phyloP scores from a whole-genome alignment of 2,113 vertebrate genomes.

The Alethe castanea region DNA sequence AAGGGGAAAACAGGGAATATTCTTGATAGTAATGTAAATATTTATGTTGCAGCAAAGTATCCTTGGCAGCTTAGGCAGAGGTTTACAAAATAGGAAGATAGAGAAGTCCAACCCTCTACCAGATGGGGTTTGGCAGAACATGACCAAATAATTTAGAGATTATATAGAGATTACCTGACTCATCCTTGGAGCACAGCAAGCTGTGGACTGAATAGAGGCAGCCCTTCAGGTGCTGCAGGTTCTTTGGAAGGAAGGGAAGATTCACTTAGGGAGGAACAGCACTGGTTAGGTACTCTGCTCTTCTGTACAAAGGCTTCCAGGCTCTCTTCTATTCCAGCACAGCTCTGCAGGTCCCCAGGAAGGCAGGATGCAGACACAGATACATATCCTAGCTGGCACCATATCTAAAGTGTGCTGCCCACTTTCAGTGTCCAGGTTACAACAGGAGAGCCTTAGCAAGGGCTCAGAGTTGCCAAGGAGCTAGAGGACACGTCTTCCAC shows the following conservation, averaged over 20 bases:
- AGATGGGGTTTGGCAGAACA: neutral
- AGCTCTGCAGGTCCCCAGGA: neutral
- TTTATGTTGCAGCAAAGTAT: neutral
- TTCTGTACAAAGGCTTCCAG: neutral
- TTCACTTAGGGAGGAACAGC: neutral
- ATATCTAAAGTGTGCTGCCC: neutral
- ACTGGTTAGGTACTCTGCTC: neutral
- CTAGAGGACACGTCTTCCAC: fast-evolving
- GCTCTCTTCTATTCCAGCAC: neutral
- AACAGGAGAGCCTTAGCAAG: neutral
- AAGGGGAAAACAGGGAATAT: neutral
- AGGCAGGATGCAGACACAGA: neutral
- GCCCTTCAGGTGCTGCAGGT: neutral
- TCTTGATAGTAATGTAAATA: neutral
- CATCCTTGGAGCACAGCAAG: neutral
- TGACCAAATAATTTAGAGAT: neutral
- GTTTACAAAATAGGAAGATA: neutral
- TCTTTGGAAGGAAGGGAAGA: neutral
- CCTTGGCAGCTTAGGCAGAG: neutral
- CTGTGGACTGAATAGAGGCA: neutral
- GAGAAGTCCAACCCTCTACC: neutral
- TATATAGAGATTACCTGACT: neutral
- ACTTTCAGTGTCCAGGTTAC: neutral
- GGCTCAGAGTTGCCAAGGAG: neutral
- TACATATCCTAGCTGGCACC: no score